These are phyloP conservation scores for Microtus pennsylvanicus DNA, from an alignment of 2,113 vertebrate genomes.

Conservation along the genomic window DNA sequence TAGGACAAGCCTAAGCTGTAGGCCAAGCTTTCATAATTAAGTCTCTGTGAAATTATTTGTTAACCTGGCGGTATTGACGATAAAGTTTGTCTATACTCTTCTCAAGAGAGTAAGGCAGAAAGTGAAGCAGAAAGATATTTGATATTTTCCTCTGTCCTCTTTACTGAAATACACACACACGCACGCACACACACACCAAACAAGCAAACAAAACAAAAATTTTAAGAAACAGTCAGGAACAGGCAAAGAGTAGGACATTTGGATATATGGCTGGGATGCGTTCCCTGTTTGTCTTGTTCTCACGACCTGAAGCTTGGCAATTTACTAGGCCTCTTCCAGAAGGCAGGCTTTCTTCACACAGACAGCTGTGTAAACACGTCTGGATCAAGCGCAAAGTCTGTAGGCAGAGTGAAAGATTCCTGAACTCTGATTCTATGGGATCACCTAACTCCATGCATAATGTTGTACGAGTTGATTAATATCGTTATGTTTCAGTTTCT, in stretches of 20 bases:
- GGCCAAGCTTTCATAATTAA: not conserved
- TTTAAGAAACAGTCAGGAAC: not conserved
- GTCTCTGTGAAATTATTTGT: not conserved
- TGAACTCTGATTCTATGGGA: not conserved
- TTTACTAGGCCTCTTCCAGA: constrained; percentile 14
- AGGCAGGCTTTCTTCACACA: not conserved
- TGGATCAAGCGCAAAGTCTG: not conserved
- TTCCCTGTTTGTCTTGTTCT: not conserved
- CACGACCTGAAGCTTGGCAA: not conserved
- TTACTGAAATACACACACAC: not conserved
- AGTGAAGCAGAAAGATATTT: not conserved
- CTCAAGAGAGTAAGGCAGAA: not conserved
- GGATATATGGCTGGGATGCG: not conserved
- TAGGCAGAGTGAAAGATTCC: not conserved
- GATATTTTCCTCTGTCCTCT: not conserved
- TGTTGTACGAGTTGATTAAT: not conserved
- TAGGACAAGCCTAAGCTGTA: not conserved
- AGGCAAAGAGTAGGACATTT: constrained; percentile 1
- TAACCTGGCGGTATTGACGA: not conserved
- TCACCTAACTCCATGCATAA: not conserved
- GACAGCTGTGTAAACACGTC: not conserved
- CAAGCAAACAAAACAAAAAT: not conserved
- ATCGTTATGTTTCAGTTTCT: not conserved
- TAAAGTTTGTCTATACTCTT: not conserved
- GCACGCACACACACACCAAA: not conserved